Conservation (phyloP, 2,113 vertebrate genomes). For the Pterocles gutturalis region DNA sequence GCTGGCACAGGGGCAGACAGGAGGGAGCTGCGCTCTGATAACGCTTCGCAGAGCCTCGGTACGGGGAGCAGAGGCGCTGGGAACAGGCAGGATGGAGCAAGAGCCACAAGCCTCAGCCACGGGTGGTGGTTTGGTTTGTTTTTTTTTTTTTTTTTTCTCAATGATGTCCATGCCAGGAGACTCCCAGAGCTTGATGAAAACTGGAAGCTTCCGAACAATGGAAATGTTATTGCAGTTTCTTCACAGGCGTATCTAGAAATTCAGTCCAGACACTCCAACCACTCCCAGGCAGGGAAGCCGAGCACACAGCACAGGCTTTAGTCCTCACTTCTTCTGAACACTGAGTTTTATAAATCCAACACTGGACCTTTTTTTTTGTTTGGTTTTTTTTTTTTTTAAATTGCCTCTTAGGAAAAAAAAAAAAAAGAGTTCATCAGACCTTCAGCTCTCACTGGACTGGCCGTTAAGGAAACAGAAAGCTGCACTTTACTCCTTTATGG, state of each 20-base stretch:
- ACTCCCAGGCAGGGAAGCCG: background rate
- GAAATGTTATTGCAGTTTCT: background rate
- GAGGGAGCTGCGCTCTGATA: background rate
- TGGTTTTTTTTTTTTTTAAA: background rate
- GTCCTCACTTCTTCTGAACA: background rate
- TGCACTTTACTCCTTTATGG: background rate
- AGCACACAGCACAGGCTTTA: background rate
- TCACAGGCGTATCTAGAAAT: background rate
- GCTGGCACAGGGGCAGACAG: accelerated
- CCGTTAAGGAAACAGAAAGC: background rate
- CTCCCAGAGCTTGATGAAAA: background rate
- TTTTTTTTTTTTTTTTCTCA: too few species aligned
- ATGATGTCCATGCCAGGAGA: background rate
- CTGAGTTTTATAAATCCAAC: background rate
- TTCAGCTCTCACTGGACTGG: background rate
- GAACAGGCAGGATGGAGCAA: background rate
- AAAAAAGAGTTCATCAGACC: background rate
- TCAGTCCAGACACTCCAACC: background rate
- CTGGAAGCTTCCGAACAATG: background rate
- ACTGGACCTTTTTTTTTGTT: background rate
- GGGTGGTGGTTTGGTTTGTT: background rate
- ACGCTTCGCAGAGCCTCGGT: background rate
- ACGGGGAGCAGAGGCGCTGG: background rate
- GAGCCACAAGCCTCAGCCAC: background rate
- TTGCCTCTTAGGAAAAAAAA: background rate